Evolutionary conservation across 2,113 vertebrate genomes (phyloP), one percentile per base, ranked within the genome.

Genomic region (cattle (Bos taurus)): DNA sequence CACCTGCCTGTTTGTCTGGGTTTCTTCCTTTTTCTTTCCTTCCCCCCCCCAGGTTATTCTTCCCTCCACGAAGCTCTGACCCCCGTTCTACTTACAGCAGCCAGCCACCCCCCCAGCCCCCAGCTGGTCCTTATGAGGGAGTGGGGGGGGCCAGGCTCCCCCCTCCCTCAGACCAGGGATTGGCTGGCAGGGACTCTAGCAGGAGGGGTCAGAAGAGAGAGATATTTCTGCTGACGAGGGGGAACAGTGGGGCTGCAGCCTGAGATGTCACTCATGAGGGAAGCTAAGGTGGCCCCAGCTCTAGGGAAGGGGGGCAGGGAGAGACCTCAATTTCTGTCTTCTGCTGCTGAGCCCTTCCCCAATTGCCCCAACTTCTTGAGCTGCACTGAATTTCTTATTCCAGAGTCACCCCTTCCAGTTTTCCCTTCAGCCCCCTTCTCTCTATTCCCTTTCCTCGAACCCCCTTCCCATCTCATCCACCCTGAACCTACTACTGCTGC

Each of bases 191-290:
- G 89, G 89, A 95, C 97, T 92, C 94, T 59, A 64, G 96, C 98
- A 97, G 98, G 98, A 98, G 98, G 98, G 98, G 95, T 97, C 97
- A 98, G 98, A 94, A 97, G 97, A 98, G 97, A 98, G 96, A 98
- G 97, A 97, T 94, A 98, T 98, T 99, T 99, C 98, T 99, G 98
- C 98, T 99, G 98, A 98, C 98, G 98, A 97, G 98, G 94, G 97
- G 96, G 98, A 98, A 98, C 97, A 94, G 97, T 98, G 96, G 98
- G 97, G 97, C 96, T 96, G 97, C 98, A 99, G 98, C 98, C 98
- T 96, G 97, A 98, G 98, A 91, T 98, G 98, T 99, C 98, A 98
- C 96, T 99, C 98, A 99, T 78, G 59, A 97, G 85, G 94, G 89
- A 96, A 92, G 97, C 96, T 94, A 92, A 95, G 96, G 98, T 98